Conservation (phyloP, 2,113 vertebrate species). For the Centrocercus urophasianus region DNA sequence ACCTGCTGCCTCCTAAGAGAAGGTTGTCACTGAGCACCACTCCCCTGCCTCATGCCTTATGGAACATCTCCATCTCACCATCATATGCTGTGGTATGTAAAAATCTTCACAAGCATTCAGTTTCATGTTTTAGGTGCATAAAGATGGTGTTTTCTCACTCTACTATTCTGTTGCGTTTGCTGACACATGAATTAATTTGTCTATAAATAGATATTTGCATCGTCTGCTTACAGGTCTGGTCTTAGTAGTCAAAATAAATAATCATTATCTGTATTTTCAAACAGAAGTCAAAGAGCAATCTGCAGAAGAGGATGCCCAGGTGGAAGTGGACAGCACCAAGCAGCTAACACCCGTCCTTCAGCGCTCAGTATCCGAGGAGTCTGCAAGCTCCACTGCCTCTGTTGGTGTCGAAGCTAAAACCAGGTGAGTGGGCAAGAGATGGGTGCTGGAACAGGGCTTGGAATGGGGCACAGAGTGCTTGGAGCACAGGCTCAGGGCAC, state of each 20-base stretch:
- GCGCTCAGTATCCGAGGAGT: slow-evolving; percentile 86
- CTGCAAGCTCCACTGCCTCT: slow-evolving; percentile 82
- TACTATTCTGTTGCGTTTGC: not conserved
- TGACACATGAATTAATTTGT: not conserved
- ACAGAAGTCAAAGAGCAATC: slow-evolving; percentile 84
- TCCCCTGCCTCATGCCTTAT: not conserved
- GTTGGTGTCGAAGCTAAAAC: slow-evolving; percentile 87
- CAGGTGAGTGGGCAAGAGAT: slow-evolving; percentile 76
- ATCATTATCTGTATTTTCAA: not conserved
- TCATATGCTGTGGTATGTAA: not conserved
- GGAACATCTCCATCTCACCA: not conserved
- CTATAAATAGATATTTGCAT: not conserved
- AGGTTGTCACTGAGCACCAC: not conserved
- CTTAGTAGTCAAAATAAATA: not conserved
- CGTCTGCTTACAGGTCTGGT: not conserved
- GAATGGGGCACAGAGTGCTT: not conserved
- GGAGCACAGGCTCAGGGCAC: not conserved
- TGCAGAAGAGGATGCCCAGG: slow-evolving; percentile 74
- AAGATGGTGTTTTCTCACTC: not conserved
- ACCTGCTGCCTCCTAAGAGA: fast-evolving
- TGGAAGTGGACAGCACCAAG: slow-evolving; percentile 79
- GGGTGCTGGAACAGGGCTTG: not conserved
- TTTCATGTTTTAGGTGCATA: not conserved
- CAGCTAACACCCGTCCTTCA: slow-evolving; percentile 82
- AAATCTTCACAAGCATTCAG: not conserved